Evolutionary conservation across 2,888 invertebrate species (phyloP).

Genomic region (Leptinotarsa juncta): DNA sequence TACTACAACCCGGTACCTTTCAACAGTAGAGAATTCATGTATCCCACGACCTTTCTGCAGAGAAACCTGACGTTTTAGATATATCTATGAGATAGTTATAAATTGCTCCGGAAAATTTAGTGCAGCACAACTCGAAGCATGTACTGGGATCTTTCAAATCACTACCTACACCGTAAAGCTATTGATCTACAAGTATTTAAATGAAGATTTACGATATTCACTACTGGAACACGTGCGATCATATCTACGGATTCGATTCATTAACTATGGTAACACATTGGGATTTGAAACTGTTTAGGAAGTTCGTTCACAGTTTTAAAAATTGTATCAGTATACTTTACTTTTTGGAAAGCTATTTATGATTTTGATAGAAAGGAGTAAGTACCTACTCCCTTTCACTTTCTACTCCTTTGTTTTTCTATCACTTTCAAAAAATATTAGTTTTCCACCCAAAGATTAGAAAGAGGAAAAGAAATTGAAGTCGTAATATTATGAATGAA

Average conservation of each 20-base stretch:
- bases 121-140: slow-evolving; percentile 15
- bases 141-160: slow-evolving; percentile 9
- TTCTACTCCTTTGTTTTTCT: no score
- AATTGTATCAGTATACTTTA: no score
- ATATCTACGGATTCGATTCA: slow-evolving; percentile 12
- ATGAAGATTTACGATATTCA: neutral
- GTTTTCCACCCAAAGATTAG: no score
- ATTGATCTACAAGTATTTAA: slow-evolving; percentile 15
- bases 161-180: slow-evolving; percentile 8
- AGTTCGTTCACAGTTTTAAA: neutral
- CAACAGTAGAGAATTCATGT: neutral
- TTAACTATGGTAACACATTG: neutral
- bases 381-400: no score
- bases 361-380: no score
- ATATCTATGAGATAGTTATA: slow-evolving; percentile 12
- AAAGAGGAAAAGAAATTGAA: no score
- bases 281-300: neutral
- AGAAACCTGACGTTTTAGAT: slow-evolving; percentile 6
- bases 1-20: neutral
- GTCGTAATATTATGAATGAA: no score
- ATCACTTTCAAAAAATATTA: no score
- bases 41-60: slow-evolving; percentile 12
- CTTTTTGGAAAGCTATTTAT: no score
- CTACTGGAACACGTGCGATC: slow-evolving; percentile 16
- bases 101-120: slow-evolving; percentile 6